phyloP scores from a whole-genome alignment of 2,888 invertebrate genomes.

The Hemaris fuciformis region DNA sequence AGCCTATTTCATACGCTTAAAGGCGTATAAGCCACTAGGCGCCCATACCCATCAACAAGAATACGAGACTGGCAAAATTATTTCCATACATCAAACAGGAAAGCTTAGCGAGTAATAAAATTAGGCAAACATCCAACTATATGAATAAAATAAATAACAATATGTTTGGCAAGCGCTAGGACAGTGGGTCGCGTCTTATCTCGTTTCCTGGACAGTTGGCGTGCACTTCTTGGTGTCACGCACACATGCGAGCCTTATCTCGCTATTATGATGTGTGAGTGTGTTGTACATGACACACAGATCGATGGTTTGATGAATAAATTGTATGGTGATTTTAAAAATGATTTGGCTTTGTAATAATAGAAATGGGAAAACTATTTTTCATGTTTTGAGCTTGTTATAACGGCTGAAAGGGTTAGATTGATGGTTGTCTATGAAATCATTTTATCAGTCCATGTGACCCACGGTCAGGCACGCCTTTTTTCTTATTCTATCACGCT shows the following conservation, averaged over 20 bases:
- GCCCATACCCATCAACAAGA: conserved; percentile 10
- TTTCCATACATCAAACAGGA: conserved; percentile 3
- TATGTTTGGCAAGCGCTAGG: conserved; percentile 19
- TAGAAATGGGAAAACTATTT: no score
- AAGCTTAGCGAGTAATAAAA: conserved; percentile 25
- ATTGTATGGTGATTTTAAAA: neutral
- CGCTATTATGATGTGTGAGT: neutral
- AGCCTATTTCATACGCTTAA: neutral
- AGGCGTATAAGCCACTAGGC: neutral
- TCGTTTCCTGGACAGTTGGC: neutral
- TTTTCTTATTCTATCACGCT: no score
- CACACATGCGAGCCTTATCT: neutral
- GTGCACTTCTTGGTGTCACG: neutral
- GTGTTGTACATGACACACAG: neutral
- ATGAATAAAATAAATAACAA: conserved; percentile 31
- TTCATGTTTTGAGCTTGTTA: no score
- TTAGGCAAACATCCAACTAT: conserved; percentile 45
- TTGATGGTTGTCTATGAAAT: no score
- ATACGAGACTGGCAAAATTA: conserved; percentile 10
- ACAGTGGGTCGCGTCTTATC: conserved; percentile 5
- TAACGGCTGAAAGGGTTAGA: no score
- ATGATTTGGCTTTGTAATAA: no score
- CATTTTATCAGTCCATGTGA: no score
- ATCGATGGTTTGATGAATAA: neutral
- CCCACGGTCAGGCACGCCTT: no score